Conservation (phyloP, 2,888 invertebrate species). For the Pristionchus exspectatus region DNA sequence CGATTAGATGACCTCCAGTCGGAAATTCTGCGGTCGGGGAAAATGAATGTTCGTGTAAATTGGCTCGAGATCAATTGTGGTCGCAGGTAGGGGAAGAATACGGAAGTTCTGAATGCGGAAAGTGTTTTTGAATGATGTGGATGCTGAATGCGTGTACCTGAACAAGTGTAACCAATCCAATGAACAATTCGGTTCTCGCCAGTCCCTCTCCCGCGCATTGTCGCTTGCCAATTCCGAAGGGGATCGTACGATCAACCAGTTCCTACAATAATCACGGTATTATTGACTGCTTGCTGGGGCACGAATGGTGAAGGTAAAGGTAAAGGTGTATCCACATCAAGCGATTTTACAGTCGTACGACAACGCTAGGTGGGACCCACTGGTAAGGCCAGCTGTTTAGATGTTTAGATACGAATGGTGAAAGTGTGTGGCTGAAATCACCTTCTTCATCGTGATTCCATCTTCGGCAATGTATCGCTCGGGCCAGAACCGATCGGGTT, state of each 20-base stretch:
- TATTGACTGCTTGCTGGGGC: no score
- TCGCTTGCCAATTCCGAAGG: not conserved
- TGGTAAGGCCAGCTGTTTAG: no score
- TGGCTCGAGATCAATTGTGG: not conserved
- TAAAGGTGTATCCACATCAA: no score
- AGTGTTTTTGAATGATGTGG: not conserved
- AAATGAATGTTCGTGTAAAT: not conserved
- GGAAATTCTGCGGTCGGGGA: not conserved
- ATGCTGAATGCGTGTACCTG: not conserved
- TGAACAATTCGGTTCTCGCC: no score
- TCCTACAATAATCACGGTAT: not conserved
- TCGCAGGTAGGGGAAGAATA: not conserved
- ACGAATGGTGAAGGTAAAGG: no score
- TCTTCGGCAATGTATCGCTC: slow-evolving; percentile 63
- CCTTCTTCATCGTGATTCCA: slow-evolving; percentile 62
- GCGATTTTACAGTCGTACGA: no score
- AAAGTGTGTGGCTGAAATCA: not conserved
- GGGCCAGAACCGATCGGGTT: slow-evolving; percentile 63
- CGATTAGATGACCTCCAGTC: not conserved
- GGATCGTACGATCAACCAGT: not conserved
- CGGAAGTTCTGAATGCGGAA: not conserved
- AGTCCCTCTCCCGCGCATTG: slow-evolving; percentile 6
- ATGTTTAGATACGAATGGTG: no score
- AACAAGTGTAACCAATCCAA: not conserved
- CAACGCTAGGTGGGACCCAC: no score